Base-by-base conservation (phyloP, 2,888 invertebrate species). In the Callosobruchus maculatus region DNA sequence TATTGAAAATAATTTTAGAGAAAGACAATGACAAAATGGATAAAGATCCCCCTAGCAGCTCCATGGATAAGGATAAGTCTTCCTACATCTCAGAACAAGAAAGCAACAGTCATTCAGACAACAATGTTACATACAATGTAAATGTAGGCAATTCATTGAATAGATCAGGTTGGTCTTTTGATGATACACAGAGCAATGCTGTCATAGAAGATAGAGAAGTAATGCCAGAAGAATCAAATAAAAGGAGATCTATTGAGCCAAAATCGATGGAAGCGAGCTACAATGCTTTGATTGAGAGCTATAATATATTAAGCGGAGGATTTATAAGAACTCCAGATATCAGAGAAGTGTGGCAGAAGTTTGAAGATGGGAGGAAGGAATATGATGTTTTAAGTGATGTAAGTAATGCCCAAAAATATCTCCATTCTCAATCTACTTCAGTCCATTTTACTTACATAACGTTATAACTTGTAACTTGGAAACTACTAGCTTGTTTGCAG, bases 1-100 rank as follows among this genome's bases (percentile, higher is more conserved):
- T 93, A 22, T 86, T 94, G 67, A 90, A 91, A 84, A 92, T 92
- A 68, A 93, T 94, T 79, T 86, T 94, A 69, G 90, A 89, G 22
- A 90, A 89, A 84, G 84, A 86, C 85, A 80, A 79, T 72, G 78
- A 81, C 22, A 80, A 80, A 72, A 78, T 80, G 26, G 77, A 71
- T 22, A 72, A 72, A 18, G 49, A 49, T 13, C 13, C 1, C 13
- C 49, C 49, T 1, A 49, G 49, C 13, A 49, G 49, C 13, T 70
- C 74, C 20, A n/a, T n/a, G n/a, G n/a, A n/a, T n/a, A n/a, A n/a
- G 20, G 73, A 74, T 67, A 78, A 79, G 68, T 79, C 80, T 9
- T 74, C 77, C 3, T 72, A 70, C 69, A 77, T 75, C 73, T 78
- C 79, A 22, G 81, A 84, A 73, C 73, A 74, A 22, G 80, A 80